These are phyloP conservation scores for Semicossyphus pulcher DNA, from an alignment of 2,113 vertebrate species.

Conservation along the genomic window DNA sequence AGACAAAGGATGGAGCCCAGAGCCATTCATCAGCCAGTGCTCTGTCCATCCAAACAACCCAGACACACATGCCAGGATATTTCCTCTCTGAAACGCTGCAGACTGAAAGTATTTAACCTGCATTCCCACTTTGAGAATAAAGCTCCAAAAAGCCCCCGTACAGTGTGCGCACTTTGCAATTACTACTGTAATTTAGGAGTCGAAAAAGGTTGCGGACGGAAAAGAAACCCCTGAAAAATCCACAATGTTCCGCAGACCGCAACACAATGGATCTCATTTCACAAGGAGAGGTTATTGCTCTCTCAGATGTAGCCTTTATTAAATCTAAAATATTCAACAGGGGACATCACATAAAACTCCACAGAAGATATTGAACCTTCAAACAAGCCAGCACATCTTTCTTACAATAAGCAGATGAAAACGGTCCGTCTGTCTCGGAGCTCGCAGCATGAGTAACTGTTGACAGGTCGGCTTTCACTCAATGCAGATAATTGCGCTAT, in stretches of 20 bases:
- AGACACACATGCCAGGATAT: conserved; percentile 1
- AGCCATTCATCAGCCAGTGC: conserved; percentile 46
- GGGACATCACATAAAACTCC: neutral
- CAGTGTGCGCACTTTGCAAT: conserved; percentile 13
- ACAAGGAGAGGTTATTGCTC: neutral
- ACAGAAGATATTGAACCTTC: neutral
- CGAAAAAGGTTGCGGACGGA: neutral
- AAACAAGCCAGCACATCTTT: neutral
- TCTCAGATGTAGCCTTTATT: no score
- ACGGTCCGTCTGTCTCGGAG: neutral
- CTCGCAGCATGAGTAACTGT: neutral
- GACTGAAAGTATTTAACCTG: conserved; percentile 17
- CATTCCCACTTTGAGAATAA: conserved; percentile 12
- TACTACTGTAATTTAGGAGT: neutral
- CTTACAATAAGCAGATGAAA: neutral
- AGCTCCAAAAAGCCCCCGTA: neutral
- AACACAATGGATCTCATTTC: neutral
- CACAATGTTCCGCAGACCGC: neutral
- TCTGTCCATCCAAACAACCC: conserved; percentile 8
- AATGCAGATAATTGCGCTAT: conserved; percentile 18
- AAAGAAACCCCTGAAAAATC: neutral
- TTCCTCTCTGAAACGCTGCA: conserved; percentile 23
- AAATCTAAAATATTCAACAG: neutral
- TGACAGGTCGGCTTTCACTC: conserved; percentile 6
- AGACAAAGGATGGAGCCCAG: conserved; percentile 3